These are phyloP conservation scores for Drosophila affinis DNA, from an alignment of 2,888 invertebrate genomes.

Conservation along the genomic window DNA sequence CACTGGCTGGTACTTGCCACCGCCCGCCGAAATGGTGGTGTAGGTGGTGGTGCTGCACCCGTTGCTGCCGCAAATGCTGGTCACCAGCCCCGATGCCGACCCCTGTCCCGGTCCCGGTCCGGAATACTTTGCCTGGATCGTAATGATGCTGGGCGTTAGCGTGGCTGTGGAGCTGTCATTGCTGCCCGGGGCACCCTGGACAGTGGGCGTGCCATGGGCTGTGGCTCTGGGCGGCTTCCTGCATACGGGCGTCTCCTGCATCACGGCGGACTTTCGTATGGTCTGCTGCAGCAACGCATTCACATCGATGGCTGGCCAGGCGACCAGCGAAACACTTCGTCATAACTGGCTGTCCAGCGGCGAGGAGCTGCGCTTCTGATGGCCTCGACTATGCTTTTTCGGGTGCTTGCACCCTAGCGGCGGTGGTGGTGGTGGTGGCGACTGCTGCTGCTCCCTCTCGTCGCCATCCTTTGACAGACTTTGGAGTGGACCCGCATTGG, in stretches of 20 bases:
- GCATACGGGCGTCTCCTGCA: conserved; percentile 78
- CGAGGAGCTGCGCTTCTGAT: conserved; percentile 73
- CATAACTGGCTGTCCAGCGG: conserved; percentile 82
- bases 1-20: conserved; percentile 62
- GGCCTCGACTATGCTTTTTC: conserved; percentile 79
- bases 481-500: conserved; percentile 44
- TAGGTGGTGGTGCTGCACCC: conserved; percentile 66
- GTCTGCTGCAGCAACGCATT: conserved; percentile 83
- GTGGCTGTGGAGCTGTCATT: conserved; percentile 82
- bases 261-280: conserved; percentile 81
- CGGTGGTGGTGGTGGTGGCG: conserved; percentile 19
- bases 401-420: conserved; percentile 57
- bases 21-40: conserved; percentile 51
- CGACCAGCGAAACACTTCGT: conserved; percentile 84
- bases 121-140: conserved; percentile 76
- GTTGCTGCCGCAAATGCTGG: conserved; percentile 68
- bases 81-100: conserved; percentile 54
- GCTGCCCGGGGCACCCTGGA: conserved; percentile 60
- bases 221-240: conserved; percentile 11
- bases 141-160: conserved; percentile 78
- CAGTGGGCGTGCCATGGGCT: not conserved
- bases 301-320: conserved; percentile 84
- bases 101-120: conserved; percentile 25
- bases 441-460: conserved; percentile 3
- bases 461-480: conserved; percentile 12